Percentiles rank a stretch among this genome's conserved stretches.
phyloP scores from a whole-genome alignment of 2,113 vertebrate species.

The Mugil cephalus region DNA sequence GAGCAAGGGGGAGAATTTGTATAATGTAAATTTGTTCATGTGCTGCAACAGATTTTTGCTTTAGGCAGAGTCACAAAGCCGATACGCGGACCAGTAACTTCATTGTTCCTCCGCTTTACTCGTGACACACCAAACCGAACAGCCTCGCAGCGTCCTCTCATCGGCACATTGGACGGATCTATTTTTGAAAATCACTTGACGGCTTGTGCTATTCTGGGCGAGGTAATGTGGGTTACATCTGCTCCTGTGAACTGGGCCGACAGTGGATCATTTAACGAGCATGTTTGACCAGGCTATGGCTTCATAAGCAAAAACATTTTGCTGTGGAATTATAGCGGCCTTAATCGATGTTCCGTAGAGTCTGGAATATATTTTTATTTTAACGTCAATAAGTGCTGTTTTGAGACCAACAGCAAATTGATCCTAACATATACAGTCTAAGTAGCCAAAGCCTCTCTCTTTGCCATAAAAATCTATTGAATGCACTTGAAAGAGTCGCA shows the following conservation, averaged over 20 bases:
- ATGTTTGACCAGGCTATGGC: conserved; percentile 8
- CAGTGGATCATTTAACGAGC: conserved; percentile 41
- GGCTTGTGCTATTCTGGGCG: conserved; percentile 67
- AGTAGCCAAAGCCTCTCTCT: no score
- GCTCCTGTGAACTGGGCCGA: conserved; percentile 64
- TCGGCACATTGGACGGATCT: conserved; percentile 74
- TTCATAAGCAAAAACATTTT: not conserved
- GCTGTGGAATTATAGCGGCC: not conserved
- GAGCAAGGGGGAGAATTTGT: not conserved
- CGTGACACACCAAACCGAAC: conserved; percentile 10
- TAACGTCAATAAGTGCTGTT: no score
- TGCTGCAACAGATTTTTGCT: conserved; percentile 1
- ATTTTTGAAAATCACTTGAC: conserved; percentile 77
- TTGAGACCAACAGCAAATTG: no score
- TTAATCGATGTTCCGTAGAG: no score
- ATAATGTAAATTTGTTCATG: not conserved
- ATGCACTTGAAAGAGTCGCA: no score
- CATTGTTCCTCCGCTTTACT: conserved; percentile 17
- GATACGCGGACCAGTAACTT: not conserved
- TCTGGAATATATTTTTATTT: no score
- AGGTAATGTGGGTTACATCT: conserved; percentile 80
- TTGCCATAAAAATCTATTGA: no score
- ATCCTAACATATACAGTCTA: no score
- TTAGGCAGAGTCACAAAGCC: not conserved
- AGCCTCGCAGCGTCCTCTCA: not conserved